phyloP scores from a whole-genome alignment of 2,113 vertebrate genomes.

The Dromas ardeola region DNA sequence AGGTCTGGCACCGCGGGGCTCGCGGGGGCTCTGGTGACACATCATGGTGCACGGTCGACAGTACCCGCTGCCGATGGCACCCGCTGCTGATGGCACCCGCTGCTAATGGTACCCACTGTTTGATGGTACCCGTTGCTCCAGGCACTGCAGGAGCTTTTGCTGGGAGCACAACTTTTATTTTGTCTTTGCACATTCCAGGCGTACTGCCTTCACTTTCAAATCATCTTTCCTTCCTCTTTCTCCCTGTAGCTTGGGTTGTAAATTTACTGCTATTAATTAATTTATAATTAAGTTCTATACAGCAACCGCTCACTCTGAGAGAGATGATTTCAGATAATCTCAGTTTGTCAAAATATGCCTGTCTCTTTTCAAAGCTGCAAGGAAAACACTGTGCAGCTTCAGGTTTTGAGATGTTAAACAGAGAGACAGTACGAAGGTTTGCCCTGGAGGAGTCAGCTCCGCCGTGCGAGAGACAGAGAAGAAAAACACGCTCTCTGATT shows the following conservation, averaged over 20 bases:
- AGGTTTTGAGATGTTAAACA: not conserved
- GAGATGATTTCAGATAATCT: constrained; percentile 20
- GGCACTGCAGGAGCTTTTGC: not conserved
- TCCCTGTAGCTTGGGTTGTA: not conserved
- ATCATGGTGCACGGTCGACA: fast-evolving
- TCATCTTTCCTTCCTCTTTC: not conserved
- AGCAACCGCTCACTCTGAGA: not conserved
- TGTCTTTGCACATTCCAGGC: not conserved
- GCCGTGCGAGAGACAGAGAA: fast-evolving
- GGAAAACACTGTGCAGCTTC: not conserved
- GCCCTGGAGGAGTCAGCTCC: not conserved
- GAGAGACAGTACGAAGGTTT: not conserved
- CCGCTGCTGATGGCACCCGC: not conserved
- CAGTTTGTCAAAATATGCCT: constrained; percentile 26
- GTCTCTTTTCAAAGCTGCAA: not conserved
- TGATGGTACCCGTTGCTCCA: fast-evolving
- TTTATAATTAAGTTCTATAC: constrained; percentile 39
- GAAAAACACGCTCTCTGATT: not conserved
- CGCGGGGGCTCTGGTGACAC: fast-evolving
- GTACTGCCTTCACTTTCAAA: not conserved
- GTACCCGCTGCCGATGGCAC: not conserved
- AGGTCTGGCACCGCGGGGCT: fast-evolving
- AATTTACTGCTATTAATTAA: constrained; percentile 40
- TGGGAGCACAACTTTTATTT: not conserved
- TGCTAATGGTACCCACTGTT: not conserved